These are phyloP conservation scores for Acromyrmex charruanus DNA, from an alignment of 1,140 invertebrate genomes.

Conservation along the genomic window DNA sequence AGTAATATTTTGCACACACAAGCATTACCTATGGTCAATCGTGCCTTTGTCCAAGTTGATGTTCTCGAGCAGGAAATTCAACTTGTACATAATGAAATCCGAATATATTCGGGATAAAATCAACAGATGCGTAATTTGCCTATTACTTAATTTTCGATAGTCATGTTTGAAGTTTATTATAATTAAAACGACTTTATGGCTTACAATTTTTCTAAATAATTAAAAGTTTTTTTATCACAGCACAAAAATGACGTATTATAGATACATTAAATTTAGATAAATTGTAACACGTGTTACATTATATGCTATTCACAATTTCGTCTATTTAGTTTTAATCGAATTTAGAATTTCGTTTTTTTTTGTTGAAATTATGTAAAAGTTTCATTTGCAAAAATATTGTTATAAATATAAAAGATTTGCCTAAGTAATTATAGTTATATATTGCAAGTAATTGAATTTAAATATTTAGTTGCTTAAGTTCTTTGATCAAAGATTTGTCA, in stretches of 20 bases:
- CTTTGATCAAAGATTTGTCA: slow-evolving; percentile 82
- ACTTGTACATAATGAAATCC: slow-evolving; percentile 71
- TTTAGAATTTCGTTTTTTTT: slow-evolving; percentile 24
- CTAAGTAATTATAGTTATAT: slow-evolving; percentile 60
- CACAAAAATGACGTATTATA: slow-evolving; percentile 31
- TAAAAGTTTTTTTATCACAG: slow-evolving; percentile 45
- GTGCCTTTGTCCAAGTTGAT: slow-evolving; percentile 81
- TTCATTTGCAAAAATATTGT: slow-evolving; percentile 33
- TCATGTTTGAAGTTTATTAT: slow-evolving; percentile 8
- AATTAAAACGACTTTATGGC: slow-evolving; percentile 16
- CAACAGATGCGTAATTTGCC: slow-evolving; percentile 32
- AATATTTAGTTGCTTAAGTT: slow-evolving; percentile 73
- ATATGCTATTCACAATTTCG: slow-evolving; percentile 31
- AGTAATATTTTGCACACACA: slow-evolving; percentile 73
- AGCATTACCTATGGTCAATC: slow-evolving; percentile 79
- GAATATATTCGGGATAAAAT: slow-evolving; percentile 59
- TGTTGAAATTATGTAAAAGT: slow-evolving; percentile 31
- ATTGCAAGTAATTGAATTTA: slow-evolving; percentile 61
- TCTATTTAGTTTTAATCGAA: slow-evolving; percentile 20
- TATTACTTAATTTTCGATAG: slow-evolving; percentile 60
- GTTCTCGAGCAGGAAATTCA: slow-evolving; percentile 70
- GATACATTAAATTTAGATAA: slow-evolving; percentile 36
- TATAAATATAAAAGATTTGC: slow-evolving; percentile 52
- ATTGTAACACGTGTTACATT: background rate
- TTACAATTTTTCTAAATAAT: slow-evolving; percentile 12